Base-by-base conservation (phyloP, 2,797 vertebrate species). In the Poliocrania exsul region DNA sequence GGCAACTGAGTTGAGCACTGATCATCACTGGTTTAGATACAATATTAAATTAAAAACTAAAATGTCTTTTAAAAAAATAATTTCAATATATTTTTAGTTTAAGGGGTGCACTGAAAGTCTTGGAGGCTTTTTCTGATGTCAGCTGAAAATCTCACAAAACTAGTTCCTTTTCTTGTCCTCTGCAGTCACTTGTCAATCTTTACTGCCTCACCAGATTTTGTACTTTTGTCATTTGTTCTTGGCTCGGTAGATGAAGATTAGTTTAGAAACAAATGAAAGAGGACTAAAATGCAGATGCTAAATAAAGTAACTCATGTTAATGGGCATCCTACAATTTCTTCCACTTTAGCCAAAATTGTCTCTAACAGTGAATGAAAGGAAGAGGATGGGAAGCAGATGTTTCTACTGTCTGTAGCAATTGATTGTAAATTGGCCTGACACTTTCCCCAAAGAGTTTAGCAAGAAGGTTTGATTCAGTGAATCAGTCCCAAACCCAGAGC, bases 181-280 rank as follows among this genome's bases (percentile, higher is more conserved):
- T 81, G 23, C 38, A 89, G 61, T 37, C 74, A 83, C 24, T 85
- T 74, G 81, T 29, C 0, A 0, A 33, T 85, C 54, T 81, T 49
- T 40, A 57, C 46, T 81, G 85, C 49, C 50, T 87, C 69, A 69
- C 61, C 86, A 94, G 81, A 80, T 81, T 95, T 89, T 85, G 50
- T 62, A 47, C 21, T 74, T 85, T 35, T 91, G 69, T 86, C 54
- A 89, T 87, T 93, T 96, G 57, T 94, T 95, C 84, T 93, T 92
- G 88, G 78, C 82, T 92, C 80, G 90, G 82, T 56, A 92, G 75
- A 92, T 62, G 70, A 91, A 91, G 87, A 96, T 88, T 58, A 87
- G 73, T 91, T 94, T 91, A 88, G 93, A 94, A 94, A 81, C 47
- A 93, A 95, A 90, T 77, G 57, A 75, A 83, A 95, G 51, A 89